Conservation (phyloP, 2,888 invertebrate genomes). For the Scaptodrosophila latifasciaeformis region DNA sequence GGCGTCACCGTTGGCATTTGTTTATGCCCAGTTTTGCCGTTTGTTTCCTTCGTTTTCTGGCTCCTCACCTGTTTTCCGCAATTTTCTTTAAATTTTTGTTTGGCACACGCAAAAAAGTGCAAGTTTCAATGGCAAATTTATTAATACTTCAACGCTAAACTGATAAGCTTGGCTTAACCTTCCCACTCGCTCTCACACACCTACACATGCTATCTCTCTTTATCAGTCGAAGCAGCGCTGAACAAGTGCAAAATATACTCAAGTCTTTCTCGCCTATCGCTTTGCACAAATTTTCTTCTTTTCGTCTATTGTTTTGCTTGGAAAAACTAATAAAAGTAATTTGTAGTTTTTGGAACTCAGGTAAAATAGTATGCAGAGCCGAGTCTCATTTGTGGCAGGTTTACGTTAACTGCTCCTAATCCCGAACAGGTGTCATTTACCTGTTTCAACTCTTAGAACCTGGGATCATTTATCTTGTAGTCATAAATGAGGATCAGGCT, state of each 20-base stretch:
- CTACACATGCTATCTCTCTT: no score
- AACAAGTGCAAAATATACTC: conserved; percentile 27
- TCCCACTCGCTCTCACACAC: background rate
- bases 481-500: conserved; percentile 27
- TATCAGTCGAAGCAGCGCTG: no score
- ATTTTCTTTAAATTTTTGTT: background rate
- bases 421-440: conserved; percentile 48
- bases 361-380: conserved; percentile 22
- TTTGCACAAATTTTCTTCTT: conserved; percentile 25
- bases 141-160: background rate
- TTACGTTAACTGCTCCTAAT: conserved; percentile 41
- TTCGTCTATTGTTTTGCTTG: conserved; percentile 6
- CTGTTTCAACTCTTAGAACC: background rate
- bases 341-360: conserved; percentile 30
- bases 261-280: conserved; percentile 10
- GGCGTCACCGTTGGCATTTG: conserved; percentile 53
- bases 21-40: conserved; percentile 33
- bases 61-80: conserved; percentile 4
- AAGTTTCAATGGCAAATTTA: background rate
- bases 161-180: background rate
- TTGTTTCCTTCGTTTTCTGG: conserved; percentile 12
- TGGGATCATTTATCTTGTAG: background rate
- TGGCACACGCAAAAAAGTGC: background rate
- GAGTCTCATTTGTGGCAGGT: background rate
- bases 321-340: conserved; percentile 54